Base-by-base conservation (phyloP, 1,140 invertebrate genomes). In the Drosophila arizonae region DNA sequence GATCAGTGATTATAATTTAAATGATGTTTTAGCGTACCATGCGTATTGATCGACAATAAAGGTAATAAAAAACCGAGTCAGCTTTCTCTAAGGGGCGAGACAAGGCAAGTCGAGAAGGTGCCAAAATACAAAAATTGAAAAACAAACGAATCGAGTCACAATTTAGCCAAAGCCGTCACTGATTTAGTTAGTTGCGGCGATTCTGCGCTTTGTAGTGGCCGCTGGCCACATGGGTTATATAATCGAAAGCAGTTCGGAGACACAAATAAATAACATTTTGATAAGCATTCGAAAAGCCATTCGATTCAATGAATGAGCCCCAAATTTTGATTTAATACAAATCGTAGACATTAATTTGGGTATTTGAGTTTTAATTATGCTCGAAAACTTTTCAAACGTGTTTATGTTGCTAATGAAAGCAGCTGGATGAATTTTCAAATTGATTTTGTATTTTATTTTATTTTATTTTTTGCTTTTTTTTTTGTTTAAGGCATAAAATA, bases 21-120 rank as follows among this genome's bases (percentile, higher is more conserved):
- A 85, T 63, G 78, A 76, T 77, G 2, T 86, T 86, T 78, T 17
- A 80, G 77, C 81, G 77, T 85, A 85, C 80, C 71, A 78, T 36
- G 28, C 41, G 41, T 17, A 6, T 69, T 77, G 69, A 64, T 66
- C 26, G 11, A 70, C 60, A 24, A 45, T 55, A 67, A 62, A 58
- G 17, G 28, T 6, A 30, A 30, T 6, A 30, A 69, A 75, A 85
- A 73, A 85, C 78, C 75, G 69, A 81, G 62, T 46, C 60, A 30
- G 26, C 11, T 61, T 46, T 46, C 43, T 30, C 41, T 41, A 68
- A 45, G 8, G 45, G 28, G 1, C 2, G 21, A 8, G 54, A 81
- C 81, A 74, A 75, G 72, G 9, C 15, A 3, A 62, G 55, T 24
- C 60, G 66, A 85, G 71, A 86, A 85, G 82, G 79, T 81, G 82